Evolutionary conservation across 2,888 invertebrate species (phyloP).

Genomic region (Megaustenia siamemsis): DNA sequence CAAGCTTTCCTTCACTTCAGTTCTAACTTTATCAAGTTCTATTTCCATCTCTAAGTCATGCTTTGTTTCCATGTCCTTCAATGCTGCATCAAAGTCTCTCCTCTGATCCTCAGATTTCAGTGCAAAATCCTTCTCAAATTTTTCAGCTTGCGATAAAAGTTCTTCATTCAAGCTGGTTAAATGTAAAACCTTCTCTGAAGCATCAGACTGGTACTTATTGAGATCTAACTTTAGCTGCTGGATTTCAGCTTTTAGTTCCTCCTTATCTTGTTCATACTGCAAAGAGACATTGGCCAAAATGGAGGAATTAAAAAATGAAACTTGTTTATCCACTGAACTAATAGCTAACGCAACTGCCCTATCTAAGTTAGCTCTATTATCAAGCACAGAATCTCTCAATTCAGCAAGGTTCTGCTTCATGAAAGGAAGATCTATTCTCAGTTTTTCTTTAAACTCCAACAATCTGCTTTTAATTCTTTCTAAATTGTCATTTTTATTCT

Average conservation of each 20-base stretch:
- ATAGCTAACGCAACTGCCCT: slow-evolving; percentile 1
- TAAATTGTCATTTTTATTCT: slow-evolving; percentile 12
- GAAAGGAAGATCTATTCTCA: slow-evolving; percentile 31
- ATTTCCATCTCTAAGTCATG: slow-evolving; percentile 50
- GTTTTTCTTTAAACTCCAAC: slow-evolving; percentile 19
- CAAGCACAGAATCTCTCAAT: slow-evolving; percentile 25
- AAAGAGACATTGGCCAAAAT: slow-evolving; percentile 22
- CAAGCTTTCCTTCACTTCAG: slow-evolving; percentile 35
- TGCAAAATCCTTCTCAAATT: slow-evolving; percentile 13
- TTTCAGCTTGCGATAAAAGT: slow-evolving; percentile 41
- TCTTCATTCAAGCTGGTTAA: slow-evolving; percentile 36
- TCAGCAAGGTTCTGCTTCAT: slow-evolving; percentile 38
- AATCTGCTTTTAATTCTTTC: slow-evolving; percentile 23
- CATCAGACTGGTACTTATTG: slow-evolving; percentile 22
- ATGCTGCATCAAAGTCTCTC: slow-evolving; percentile 42
- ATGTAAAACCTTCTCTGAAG: slow-evolving; percentile 49
- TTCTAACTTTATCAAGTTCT: slow-evolving; percentile 48
- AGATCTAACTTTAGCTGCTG: slow-evolving; percentile 36
- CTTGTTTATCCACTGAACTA: slow-evolving; percentile 38
- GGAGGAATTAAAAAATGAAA: slow-evolving; percentile 22
- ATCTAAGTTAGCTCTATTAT: slow-evolving; percentile 27
- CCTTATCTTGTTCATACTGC: slow-evolving; percentile 58
- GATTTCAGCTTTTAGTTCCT: slow-evolving; percentile 65
- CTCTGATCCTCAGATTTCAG: slow-evolving; percentile 19
- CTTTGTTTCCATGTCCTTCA: slow-evolving; percentile 53